Conservation (phyloP, 2,797 vertebrate genomes). For the Loriculus beryllinus region DNA sequence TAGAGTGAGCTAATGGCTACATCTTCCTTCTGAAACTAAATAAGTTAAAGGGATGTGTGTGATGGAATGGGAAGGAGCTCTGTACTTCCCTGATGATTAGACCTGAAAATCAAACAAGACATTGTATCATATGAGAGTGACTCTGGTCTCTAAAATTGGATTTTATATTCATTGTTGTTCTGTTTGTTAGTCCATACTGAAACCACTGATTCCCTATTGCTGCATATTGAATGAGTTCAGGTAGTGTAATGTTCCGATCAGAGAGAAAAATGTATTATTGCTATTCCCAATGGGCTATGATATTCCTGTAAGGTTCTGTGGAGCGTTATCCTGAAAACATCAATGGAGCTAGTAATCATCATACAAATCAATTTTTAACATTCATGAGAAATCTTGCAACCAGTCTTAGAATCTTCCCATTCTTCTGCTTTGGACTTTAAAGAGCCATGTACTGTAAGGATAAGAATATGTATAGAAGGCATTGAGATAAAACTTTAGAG, state of each 20-base stretch:
- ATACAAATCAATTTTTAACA: background rate
- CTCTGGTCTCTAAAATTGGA: slow-evolving; percentile 21
- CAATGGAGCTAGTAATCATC: background rate
- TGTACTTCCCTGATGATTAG: slow-evolving; percentile 16
- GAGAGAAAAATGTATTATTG: background rate
- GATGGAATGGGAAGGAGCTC: background rate
- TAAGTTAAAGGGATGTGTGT: background rate
- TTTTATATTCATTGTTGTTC: slow-evolving; percentile 49
- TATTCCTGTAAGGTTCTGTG: background rate
- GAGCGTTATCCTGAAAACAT: background rate
- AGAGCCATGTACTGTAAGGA: background rate
- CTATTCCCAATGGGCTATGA: background rate
- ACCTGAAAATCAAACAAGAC: slow-evolving; percentile 26
- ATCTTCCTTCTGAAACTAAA: slow-evolving; percentile 35
- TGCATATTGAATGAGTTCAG: background rate
- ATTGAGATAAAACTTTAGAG: background rate
- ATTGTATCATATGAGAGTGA: background rate
- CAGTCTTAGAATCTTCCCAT: background rate
- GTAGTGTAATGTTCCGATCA: background rate
- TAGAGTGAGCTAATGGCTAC: slow-evolving; percentile 23
- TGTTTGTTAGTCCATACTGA: slow-evolving; percentile 8
- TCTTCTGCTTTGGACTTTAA: background rate
- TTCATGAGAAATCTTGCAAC: background rate
- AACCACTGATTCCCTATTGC: background rate
- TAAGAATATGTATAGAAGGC: background rate